These are phyloP conservation scores for Cephus cinctus DNA, from an alignment of 1,140 invertebrate species.

Conservation along the genomic window DNA sequence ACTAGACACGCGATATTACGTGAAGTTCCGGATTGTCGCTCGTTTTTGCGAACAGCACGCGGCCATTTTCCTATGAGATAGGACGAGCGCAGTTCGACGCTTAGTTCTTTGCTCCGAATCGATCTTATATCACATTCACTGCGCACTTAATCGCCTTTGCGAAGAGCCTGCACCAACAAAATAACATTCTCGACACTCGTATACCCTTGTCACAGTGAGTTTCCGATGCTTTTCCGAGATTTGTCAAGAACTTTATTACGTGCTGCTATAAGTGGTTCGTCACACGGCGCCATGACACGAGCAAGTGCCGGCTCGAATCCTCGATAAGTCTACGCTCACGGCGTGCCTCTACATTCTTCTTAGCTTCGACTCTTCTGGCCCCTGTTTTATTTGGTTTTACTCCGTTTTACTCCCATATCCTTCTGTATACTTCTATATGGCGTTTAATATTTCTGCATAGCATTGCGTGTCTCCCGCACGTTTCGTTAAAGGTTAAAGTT, in stretches of 20 bases:
- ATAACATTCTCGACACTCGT: neutral
- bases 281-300: slow-evolving; percentile 19
- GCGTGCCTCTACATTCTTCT: no score
- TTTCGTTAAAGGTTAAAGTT: no score
- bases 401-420: no score
- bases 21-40: slow-evolving; percentile 4
- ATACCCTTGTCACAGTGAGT: neutral
- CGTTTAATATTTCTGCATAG: no score
- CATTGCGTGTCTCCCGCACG: no score
- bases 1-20: neutral
- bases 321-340: no score
- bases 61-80: slow-evolving; percentile 16
- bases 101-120: neutral
- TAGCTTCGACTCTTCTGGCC: no score
- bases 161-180: neutral
- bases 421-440: no score
- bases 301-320: no score
- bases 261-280: slow-evolving; percentile 6
- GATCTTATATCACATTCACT: neutral
- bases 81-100: slow-evolving; percentile 5
- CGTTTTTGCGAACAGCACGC: slow-evolving; percentile 1
- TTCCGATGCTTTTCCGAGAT: neutral
- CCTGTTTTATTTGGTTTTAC: no score
- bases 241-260: no score
- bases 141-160: neutral